phyloP scores from a whole-genome alignment of 2,113 vertebrate species.

The Barnardius zonarius region DNA sequence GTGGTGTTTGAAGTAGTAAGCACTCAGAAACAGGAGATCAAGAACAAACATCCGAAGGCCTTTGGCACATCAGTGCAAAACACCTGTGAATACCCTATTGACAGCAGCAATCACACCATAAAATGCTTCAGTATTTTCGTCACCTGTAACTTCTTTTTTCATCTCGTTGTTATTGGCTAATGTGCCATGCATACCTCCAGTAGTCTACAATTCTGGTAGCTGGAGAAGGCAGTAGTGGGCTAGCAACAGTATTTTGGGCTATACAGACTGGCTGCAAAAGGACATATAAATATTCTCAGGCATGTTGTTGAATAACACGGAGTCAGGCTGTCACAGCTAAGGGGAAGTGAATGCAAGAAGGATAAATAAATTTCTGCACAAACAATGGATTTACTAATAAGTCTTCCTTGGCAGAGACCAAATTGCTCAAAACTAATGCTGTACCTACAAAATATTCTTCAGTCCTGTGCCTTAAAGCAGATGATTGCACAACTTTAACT shows the following conservation, averaged over 20 bases:
- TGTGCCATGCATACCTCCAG: fast-evolving
- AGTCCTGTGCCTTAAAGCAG: not conserved
- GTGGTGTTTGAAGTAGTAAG: not conserved
- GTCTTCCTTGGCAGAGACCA: not conserved
- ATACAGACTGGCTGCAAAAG: not conserved
- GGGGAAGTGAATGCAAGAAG: not conserved
- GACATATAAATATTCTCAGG: not conserved
- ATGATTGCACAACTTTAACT: not conserved
- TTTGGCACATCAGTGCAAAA: not conserved
- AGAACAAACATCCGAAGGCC: not conserved
- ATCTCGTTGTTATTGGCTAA: not conserved
- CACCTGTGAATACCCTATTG: not conserved
- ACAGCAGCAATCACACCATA: not conserved
- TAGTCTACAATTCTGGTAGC: not conserved
- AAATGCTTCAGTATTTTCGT: not conserved
- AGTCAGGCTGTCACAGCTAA: not conserved
- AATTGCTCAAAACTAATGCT: not conserved
- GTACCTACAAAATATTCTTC: not conserved
- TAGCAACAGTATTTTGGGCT: not conserved
- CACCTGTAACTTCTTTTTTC: not conserved
- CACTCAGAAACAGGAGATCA: not conserved
- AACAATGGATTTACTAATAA: not conserved
- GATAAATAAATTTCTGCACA: not conserved
- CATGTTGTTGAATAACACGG: not conserved
- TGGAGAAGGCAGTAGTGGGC: not conserved